Conservation (phyloP, 2,797 vertebrate genomes). For the Myotis planiceps region DNA sequence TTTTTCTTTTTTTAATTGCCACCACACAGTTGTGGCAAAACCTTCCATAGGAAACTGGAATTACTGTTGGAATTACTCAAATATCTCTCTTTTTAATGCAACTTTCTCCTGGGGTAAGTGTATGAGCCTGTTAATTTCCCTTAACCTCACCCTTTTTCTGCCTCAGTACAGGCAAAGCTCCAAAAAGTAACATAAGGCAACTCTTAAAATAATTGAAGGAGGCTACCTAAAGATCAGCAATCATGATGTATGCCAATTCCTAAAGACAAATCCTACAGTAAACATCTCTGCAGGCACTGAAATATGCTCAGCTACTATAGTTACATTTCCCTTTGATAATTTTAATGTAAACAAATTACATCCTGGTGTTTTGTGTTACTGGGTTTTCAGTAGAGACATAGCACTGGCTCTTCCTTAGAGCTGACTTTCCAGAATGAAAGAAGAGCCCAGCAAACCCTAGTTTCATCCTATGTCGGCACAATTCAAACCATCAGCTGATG, state of each 20-base stretch:
- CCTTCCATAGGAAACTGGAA: background rate
- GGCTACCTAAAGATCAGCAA: background rate
- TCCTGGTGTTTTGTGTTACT: background rate
- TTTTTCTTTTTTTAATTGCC: background rate
- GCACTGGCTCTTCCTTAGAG: background rate
- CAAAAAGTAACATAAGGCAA: background rate
- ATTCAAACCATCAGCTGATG: background rate
- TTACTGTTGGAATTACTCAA: background rate
- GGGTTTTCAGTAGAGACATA: slow-evolving; percentile 25
- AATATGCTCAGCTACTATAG: background rate
- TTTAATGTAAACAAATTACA: slow-evolving; percentile 35
- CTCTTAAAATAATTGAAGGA: background rate
- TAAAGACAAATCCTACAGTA: background rate
- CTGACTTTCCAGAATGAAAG: slow-evolving; percentile 11
- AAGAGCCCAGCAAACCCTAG: background rate
- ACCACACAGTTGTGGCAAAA: background rate
- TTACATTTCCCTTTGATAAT: background rate
- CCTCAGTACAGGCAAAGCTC: background rate
- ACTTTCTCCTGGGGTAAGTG: background rate
- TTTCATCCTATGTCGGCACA: background rate
- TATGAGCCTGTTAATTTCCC: background rate
- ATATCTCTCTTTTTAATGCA: slow-evolving; percentile 38
- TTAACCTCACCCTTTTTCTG: background rate
- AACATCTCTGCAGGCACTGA: background rate
- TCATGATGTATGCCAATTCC: background rate